Evolutionary conservation across 1,140 invertebrate species (phyloP), one percentile per base, ranked within the genome.

Genomic region (Rhyzopertha dominica): DNA sequence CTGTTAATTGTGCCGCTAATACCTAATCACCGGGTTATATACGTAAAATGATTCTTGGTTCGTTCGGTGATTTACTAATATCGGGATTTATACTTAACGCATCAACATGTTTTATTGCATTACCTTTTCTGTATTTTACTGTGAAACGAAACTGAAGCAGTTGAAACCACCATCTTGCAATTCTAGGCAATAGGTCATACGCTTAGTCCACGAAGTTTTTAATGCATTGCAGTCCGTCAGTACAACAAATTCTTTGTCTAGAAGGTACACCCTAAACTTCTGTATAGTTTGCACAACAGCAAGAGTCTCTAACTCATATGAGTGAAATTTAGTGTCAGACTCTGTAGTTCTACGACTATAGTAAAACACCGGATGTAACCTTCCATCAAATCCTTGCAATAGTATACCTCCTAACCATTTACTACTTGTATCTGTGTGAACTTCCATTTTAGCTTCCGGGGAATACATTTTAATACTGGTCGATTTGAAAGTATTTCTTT

Each of bases 21-120:
- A 32, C 4, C 2, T 14, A 32, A 18, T 32, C 30, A 4, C 7
- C 13, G 14, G 2, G 13, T 14, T 2, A 1, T 16, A 32, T 32
- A 16, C 14, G 7, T 12, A 12, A 2, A 4, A 8, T 14, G 7
- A 16, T 13, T 13, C 2, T 2, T 13, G 30, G 14, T 32, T 32
- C 7, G n/a, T n/a, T n/a, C n/a, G n/a, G n/a, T n/a, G n/a, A n/a
- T n/a, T n/a, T n/a, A n/a, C n/a, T n/a, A n/a, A 2, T 12, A 9
- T 32, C 19, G 13, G 58, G 58, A 32, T 64, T 51, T 5, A 59
- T 34, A 32, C 63, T 67, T 7, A 69, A 44, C 0, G 62, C 63
- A 51, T 71, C 66, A 0, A 63, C 63, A 31, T 67, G 62, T 26
- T 50, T 38, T 58, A 66, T 66, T 19, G 43, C 47, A 7, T 7